Evolutionary conservation across 2,113 vertebrate species (phyloP).

Genomic region (Machaerirhynchus nigripectus): DNA sequence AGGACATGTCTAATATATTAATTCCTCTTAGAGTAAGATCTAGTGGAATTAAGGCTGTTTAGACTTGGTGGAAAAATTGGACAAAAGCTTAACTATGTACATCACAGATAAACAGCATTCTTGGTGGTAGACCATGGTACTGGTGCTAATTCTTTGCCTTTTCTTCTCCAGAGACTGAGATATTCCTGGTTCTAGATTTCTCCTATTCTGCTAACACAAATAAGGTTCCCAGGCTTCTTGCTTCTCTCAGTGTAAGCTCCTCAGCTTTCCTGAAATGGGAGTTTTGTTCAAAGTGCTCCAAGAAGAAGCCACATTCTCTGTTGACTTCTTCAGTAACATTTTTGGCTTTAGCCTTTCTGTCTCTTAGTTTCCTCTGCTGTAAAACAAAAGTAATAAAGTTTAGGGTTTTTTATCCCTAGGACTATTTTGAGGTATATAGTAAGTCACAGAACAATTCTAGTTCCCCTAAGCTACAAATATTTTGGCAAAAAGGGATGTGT

Average conservation of each 20-base stretch:
- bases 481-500: not conserved
- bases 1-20: not conserved
- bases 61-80: not conserved
- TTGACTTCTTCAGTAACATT: not conserved
- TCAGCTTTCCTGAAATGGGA: not conserved
- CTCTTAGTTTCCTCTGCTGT: not conserved
- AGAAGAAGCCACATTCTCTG: not conserved
- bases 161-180: not conserved
- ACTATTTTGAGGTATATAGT: not conserved
- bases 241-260: not conserved
- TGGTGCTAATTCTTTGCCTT: not conserved
- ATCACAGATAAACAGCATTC: not conserved
- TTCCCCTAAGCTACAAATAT: not conserved
- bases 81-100: not conserved
- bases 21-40: not conserved
- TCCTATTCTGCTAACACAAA: slow-evolving; percentile 8
- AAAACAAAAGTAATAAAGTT: not conserved
- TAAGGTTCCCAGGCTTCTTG: not conserved
- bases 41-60: not conserved
- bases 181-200: not conserved
- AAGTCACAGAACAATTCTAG: not conserved
- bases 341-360: not conserved
- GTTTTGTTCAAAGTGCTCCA: not conserved
- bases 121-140: not conserved
- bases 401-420: not conserved